Evolutionary conservation across 2,888 invertebrate genomes (phyloP), one percentile per base, ranked within the genome.

Genomic region (Eudasyphora cyanicolor): DNA sequence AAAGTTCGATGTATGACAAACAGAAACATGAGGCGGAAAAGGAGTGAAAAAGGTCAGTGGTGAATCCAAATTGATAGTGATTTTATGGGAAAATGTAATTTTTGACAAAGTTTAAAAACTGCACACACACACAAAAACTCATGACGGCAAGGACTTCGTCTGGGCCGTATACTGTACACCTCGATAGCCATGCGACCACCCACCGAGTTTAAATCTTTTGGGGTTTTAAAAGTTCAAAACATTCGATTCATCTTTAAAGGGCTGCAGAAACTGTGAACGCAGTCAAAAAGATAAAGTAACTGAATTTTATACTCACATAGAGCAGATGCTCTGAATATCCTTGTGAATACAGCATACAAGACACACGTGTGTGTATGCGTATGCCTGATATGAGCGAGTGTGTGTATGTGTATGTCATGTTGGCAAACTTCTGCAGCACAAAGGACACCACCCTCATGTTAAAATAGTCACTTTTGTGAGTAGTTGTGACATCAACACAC

Each of bases 51-150:
- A 76, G 57, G 67, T 76, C 69, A 76, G 38, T 21, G 27, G 69
- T 57, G 67, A 49, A 69, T 57, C 38, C 24, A 60, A 76, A 32
- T 76, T 76, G 69, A 76, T 76, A 27, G 76, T 69, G 54, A 67
- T 76, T 76, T 67, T 69, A 69, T 27, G 42, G 51, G 21, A 57
- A 77, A 57, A 38, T 67, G 35, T 21, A 45, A 64, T 76, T 76
- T 35, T 67, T 42, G 54, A 76, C 76, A 69, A 76, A 69, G 54
- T 45, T 76, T 57, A 19, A 19, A 67, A 32, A 75, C 29, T 17
- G 32, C 60, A 45, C 19, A 17, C 62, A 62, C 7, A 21, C 29
- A 12, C 21, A n/a, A n/a, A n/a, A n/a, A n/a, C 57, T 2, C 3
- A 54, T 29, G n/a, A 45, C 45, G 17, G 12, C 74, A 75, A 60